Base-by-base conservation (phyloP, 2,113 vertebrate species). In the Vombatus ursinus region DNA sequence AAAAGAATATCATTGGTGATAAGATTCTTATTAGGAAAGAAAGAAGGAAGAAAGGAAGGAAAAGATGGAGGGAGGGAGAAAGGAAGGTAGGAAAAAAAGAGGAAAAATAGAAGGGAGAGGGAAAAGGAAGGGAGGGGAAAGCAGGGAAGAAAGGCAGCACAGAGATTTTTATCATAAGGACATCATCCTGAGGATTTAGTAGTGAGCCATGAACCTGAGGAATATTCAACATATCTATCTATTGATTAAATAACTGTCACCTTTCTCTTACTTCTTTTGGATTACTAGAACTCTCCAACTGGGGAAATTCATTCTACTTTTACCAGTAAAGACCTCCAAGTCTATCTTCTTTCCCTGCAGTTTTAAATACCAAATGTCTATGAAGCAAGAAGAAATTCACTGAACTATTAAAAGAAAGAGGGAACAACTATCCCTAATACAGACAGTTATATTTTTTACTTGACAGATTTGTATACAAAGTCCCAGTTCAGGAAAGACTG, bases 1-100 rank as follows among this genome's bases (percentile, higher is more conserved):
- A 61, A 48, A 31, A 52, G 37, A 50, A 31, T 22, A 37, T 19
- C 26, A 0, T 0, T 14, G 44, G 37, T 77, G 54, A 28, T 50
- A 19, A n/a, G 61, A 90, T 84, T 95, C 95, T 94, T 94, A 92
- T 7, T 50, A 95, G 95, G 16, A 95, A 92, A 77, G 28, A 51
- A 92, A 48, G 25, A 51, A 95, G 53, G 25, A 26, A 24, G 52
- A 53, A 53, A 54, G 24, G 53, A 54, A 54, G 25, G 53, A 54
- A 54, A 54, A 54, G 53, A 54, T 54, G 89, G 92, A 94, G 53
- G 57, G 84, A 44, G 95, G 23, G 95, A 93, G 61, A 50, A 53
- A 94, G 4, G 93, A 95, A 93, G 94, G 28, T 16, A 92, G 68
- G 50, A 22, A 14, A 51, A 96, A 25, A 11, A 31, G 10, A 12